Percentiles rank a stretch among this genome's conserved stretches.
These are phyloP conservation scores for Cyclophora albipunctata DNA, from an alignment of 2,888 invertebrate species.

Conservation along the genomic window DNA sequence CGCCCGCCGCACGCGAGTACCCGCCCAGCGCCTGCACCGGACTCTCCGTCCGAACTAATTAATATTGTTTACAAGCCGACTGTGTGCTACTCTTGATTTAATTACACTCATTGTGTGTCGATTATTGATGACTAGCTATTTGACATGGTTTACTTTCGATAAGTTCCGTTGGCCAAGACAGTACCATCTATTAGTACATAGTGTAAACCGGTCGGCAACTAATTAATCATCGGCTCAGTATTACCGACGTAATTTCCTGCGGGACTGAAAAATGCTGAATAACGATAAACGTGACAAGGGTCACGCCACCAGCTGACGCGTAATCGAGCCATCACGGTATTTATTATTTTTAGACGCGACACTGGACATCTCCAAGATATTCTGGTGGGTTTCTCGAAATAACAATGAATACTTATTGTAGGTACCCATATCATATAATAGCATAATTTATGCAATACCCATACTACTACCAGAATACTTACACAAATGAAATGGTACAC, in stretches of 20 bases:
- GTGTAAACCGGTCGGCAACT: constrained; percentile 16
- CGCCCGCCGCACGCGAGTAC: not conserved
- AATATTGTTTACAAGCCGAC: constrained; percentile 4
- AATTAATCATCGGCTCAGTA: constrained; percentile 59
- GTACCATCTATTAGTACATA: too few relatives aligned
- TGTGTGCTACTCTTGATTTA: not conserved
- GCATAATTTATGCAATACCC: too few relatives aligned
- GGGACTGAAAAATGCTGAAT: constrained; percentile 59
- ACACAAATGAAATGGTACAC: too few relatives aligned
- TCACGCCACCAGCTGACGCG: constrained; percentile 24
- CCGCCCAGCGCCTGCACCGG: constrained; percentile 1
- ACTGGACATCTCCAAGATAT: constrained; percentile 12
- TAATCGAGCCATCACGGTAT: constrained; percentile 10
- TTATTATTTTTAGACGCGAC: constrained; percentile 13
- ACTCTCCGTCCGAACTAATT: constrained; percentile 7
- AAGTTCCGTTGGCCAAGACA: too few relatives aligned
- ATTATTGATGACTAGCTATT: too few relatives aligned
- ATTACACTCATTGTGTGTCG: too few relatives aligned
- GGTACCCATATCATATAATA: too few relatives aligned
- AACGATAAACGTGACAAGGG: constrained; percentile 60
- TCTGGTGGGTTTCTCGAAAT: too few relatives aligned
- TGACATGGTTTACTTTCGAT: too few relatives aligned
- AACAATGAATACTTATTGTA: not conserved
- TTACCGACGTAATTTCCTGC: constrained; percentile 49
- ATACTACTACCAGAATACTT: too few relatives aligned